Evolutionary conservation across 2,797 vertebrate genomes (phyloP), one percentile per base, ranked within the genome.

Genomic region (Crocodylus rhombifer): DNA sequence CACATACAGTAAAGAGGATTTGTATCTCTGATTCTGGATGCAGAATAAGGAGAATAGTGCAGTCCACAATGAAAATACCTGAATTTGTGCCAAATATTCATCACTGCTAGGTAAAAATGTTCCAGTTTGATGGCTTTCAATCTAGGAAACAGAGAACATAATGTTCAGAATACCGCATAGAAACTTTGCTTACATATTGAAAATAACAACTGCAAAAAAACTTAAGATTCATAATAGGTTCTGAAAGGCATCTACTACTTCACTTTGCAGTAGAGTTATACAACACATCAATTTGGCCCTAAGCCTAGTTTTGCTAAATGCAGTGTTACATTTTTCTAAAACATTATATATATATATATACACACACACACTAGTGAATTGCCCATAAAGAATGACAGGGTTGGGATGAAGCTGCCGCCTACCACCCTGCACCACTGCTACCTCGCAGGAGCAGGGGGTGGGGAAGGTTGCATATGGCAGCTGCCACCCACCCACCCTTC

Each of bases 81-180:
- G 42, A 78, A 1, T 67, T 51, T 30, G 30, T 79, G 69, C 74
- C 0, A 0, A 86, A n/a, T 55, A 57, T 89, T 62, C 9, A 81
- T 89, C 84, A 16, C n/a, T 73, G 51, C 3, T 5, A 42, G 6
- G 18, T 63, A 73, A 26, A 58, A 91, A 73, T 61, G 10, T 67
- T 7, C 25, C 71, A 17, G 63, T 82, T 33, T 93, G 5, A 5
- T 89, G 61, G 73, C 9, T 82, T 87, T 83, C 36, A 75, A 11
- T 57, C n/a, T 89, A 42, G 6, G 88, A 76, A 80, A 23, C n/a
- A 92, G 86, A 26, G 62, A 42, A 61, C 17, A 62, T 30, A 79
- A 33, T 16, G 14, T 3, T 65, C 71, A 28, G 13, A 64, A 14
- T 78, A 78, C 4, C 58, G 77, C 82, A 55, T 25, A 82, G 14